Conservation (phyloP, 2,797 vertebrate species). For the Gouania willdenowi region DNA sequence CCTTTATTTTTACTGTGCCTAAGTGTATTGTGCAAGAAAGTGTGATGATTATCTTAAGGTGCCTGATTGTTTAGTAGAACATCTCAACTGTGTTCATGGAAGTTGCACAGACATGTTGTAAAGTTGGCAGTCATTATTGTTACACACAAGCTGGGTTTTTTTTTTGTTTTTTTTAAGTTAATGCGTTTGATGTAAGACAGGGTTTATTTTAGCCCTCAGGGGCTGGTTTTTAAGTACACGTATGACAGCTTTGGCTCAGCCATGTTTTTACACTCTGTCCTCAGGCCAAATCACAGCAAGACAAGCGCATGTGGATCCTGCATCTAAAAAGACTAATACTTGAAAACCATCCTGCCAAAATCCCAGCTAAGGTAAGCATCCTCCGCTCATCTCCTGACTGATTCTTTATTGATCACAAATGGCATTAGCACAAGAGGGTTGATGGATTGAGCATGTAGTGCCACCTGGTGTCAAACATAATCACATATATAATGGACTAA, state of each 20-base stretch:
- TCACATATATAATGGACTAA: not conserved
- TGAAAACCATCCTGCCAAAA: constrained; percentile 97
- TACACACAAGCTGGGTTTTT: constrained; percentile 29
- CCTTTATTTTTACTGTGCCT: constrained; percentile 18
- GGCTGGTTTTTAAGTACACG: constrained; percentile 9
- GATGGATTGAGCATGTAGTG: constrained; percentile 13
- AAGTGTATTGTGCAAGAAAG: constrained; percentile 26
- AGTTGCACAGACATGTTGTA: constrained; percentile 52
- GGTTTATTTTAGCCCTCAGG: constrained; percentile 19
- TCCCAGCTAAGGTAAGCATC: constrained; percentile 93
- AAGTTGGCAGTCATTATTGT: constrained; percentile 34
- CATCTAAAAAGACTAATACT: constrained; percentile 97
- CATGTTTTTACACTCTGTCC: constrained; percentile 33
- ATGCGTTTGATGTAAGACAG: constrained; percentile 26
- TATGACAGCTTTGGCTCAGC: constrained; percentile 38
- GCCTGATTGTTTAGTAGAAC: constrained; percentile 28
- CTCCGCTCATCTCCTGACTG: not conserved
- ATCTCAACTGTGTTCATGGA: constrained; percentile 12
- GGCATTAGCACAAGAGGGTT: not conserved
- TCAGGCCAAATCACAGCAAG: constrained; percentile 93
- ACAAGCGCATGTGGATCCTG: constrained; percentile 96
- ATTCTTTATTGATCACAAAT: constrained; percentile 5
- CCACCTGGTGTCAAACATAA: constrained; percentile 51
- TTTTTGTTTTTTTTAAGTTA: no score
- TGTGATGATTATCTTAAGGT: constrained; percentile 30